phyloP scores from a whole-genome alignment of 2,888 invertebrate species.

The Nipponacmea schrenckii region DNA sequence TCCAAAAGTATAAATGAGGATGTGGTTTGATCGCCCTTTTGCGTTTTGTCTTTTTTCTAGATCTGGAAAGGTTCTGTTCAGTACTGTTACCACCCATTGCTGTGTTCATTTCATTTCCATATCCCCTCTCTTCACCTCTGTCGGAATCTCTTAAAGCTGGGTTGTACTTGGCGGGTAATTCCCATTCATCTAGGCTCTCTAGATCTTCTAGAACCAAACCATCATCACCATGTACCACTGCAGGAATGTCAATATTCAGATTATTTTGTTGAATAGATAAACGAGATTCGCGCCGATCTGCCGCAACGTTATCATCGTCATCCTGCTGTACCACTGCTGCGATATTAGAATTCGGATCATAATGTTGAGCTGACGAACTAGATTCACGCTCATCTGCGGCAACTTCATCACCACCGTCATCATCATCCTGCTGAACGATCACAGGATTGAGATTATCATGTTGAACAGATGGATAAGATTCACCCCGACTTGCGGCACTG shows the following conservation, averaged over 20 bases:
- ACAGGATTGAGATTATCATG: not conserved
- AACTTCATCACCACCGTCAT: not conserved
- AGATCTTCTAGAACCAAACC: not conserved
- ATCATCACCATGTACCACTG: not conserved
- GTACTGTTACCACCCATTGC: not conserved
- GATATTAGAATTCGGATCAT: not conserved
- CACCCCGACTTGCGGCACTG: not conserved
- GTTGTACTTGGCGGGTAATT: not conserved
- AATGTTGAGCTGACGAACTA: not conserved
- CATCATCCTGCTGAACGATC: slow-evolving; percentile 2
- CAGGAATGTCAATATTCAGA: not conserved
- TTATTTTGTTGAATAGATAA: no score
- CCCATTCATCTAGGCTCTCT: not conserved
- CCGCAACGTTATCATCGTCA: not conserved
- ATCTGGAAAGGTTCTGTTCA: not conserved
- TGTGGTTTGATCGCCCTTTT: not conserved
- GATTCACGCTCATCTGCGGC: not conserved
- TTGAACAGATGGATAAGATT: not conserved
- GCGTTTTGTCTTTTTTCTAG: not conserved
- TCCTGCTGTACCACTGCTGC: not conserved
- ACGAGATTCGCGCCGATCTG: not conserved
- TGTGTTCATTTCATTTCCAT: not conserved
- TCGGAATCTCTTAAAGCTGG: not conserved
- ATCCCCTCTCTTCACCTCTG: slow-evolving; percentile 7
- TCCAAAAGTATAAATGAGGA: not conserved